Evolutionary conservation across 2,888 invertebrate genomes (phyloP).

Genomic region (Acrocyrtus sp.): DNA sequence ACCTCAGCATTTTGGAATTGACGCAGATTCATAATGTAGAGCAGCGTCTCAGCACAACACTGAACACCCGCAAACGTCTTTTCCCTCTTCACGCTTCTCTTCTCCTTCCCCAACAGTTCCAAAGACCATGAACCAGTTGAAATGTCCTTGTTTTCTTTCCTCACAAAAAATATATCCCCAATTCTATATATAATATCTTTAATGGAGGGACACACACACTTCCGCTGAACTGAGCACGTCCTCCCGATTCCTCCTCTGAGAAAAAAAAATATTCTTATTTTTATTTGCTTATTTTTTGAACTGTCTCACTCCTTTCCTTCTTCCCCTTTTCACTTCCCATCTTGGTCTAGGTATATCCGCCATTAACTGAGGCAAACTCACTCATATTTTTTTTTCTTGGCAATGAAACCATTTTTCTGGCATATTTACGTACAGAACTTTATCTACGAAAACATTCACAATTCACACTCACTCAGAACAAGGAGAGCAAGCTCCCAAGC

Average conservation of each 20-base stretch:
- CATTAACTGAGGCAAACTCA: too few relatives aligned
- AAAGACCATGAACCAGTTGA: slow-evolving; percentile 49
- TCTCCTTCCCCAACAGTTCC: background rate
- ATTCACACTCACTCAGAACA: background rate
- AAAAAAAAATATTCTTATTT: background rate
- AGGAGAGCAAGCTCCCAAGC: background rate
- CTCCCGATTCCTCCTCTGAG: background rate
- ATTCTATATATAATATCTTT: too few relatives aligned
- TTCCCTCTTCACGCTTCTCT: too few relatives aligned
- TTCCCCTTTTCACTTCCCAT: background rate
- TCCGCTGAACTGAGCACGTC: too few relatives aligned
- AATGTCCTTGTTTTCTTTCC: slow-evolving; percentile 43
- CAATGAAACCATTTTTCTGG: slow-evolving; percentile 33
- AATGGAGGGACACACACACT: too few relatives aligned
- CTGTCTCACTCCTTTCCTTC: background rate
- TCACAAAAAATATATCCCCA: background rate
- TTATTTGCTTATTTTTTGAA: background rate
- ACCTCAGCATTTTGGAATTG: background rate
- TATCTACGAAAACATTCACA: background rate
- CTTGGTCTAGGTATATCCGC: background rate
- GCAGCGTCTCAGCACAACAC: background rate
- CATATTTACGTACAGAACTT: background rate
- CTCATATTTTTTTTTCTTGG: slow-evolving; percentile 33
- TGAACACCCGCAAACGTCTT: too few relatives aligned
- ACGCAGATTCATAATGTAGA: background rate